Percentiles rank a stretch among this genome's conserved stretches.
Evolutionary conservation across 2,797 vertebrate species (phyloP).

Genomic region (Hirundo rustica): DNA sequence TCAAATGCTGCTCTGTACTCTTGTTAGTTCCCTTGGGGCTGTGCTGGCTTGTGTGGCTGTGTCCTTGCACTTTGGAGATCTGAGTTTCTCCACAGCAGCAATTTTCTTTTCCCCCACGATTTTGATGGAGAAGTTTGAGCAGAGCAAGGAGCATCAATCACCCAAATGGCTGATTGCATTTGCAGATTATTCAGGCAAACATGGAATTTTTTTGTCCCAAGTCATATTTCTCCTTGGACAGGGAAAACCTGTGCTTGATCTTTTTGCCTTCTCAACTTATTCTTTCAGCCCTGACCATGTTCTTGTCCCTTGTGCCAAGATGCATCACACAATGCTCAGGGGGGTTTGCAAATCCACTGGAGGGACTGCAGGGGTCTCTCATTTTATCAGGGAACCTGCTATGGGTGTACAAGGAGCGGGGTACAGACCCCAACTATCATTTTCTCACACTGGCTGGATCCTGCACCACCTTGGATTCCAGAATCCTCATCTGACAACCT

Average conservation of each 20-base stretch:
- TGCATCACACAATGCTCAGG: fast-evolving
- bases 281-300: background rate
- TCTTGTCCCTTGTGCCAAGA: background rate
- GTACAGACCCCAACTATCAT: background rate
- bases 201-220: background rate
- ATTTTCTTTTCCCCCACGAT: background rate
- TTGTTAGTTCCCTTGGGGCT: background rate
- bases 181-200: constrained; percentile 25
- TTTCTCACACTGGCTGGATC: background rate
- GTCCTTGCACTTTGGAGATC: background rate
- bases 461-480: background rate
- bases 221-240: background rate
- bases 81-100: background rate
- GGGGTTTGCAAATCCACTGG: background rate
- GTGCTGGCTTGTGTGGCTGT: background rate
- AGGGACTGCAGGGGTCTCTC: background rate
- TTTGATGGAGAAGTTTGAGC: background rate
- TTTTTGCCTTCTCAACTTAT: background rate
- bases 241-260: background rate
- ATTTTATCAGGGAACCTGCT: background rate
- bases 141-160: background rate
- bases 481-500: background rate
- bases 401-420: fast-evolving
- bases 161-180: background rate
- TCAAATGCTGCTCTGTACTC: background rate